phyloP scores from a whole-genome alignment of 2,888 invertebrate genomes.

The Bursaphelenchus okinawaensis region DNA sequence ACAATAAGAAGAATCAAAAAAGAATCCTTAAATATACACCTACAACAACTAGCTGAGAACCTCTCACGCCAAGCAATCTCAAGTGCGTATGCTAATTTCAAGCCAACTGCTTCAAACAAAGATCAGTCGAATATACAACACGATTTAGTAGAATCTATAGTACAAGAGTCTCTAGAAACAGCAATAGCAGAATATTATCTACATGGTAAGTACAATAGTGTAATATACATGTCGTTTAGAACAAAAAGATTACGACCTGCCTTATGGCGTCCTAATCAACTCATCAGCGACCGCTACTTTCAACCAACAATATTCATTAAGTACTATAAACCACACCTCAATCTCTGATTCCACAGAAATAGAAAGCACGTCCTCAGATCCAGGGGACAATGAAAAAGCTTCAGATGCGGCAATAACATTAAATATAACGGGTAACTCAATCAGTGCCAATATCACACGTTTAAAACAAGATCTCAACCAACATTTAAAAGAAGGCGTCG shows the following conservation, averaged over 20 bases:
- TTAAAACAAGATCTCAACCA: too few species aligned
- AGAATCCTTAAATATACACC: background rate
- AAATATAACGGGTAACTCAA: background rate
- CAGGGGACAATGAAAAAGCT: too few species aligned
- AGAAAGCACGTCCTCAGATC: too few species aligned
- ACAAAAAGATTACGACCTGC: background rate
- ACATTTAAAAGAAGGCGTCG: background rate
- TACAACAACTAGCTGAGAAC: background rate
- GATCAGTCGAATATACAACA: background rate
- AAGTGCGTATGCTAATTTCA: background rate
- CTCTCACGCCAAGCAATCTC: background rate
- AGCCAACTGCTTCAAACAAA: background rate
- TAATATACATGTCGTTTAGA: background rate
- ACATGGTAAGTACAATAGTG: background rate
- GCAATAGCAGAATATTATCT: background rate
- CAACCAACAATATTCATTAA: too few species aligned
- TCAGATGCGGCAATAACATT: background rate
- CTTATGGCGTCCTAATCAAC: too few species aligned
- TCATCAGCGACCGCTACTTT: too few species aligned
- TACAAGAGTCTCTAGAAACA: background rate
- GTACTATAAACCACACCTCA: too few species aligned
- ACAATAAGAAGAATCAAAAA: background rate
- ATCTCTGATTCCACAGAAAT: too few species aligned
- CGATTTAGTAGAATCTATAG: background rate
- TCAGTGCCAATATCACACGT: background rate